Evolutionary conservation across 2,888 invertebrate species (phyloP).

Genomic region (Melikaiella ostensackeni): DNA sequence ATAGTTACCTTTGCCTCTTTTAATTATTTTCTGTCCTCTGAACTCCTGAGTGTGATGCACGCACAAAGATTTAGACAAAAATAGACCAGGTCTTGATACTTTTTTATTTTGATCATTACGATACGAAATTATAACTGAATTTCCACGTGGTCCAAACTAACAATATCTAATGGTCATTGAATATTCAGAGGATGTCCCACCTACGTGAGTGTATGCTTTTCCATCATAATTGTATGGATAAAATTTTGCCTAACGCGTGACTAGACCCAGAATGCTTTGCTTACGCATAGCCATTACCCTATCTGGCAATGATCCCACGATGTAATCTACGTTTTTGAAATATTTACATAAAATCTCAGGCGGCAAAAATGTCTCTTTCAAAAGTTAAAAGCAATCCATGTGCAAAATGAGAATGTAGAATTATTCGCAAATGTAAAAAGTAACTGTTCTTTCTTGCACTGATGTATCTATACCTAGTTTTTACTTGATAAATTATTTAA

Average conservation of each 20-base stretch:
- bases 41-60: not conserved
- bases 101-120: not conserved
- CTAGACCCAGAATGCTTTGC: constrained; percentile 39
- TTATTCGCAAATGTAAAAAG: constrained; percentile 32
- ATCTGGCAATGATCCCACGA: constrained; percentile 35
- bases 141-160: constrained; percentile 29
- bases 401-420: constrained; percentile 27
- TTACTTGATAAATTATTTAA: too few relatives aligned
- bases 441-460: constrained; percentile 25
- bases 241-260: constrained; percentile 39
- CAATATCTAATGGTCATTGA: constrained; percentile 15
- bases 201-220: constrained; percentile 38
- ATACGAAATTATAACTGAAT: constrained; percentile 10
- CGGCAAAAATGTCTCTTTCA: constrained; percentile 30
- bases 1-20: not conserved
- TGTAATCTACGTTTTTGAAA: constrained; percentile 22
- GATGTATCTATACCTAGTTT: not conserved
- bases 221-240: constrained; percentile 38
- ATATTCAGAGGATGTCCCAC: constrained; percentile 29
- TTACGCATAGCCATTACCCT: constrained; percentile 36
- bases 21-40: not conserved
- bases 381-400: constrained; percentile 29
- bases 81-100: not conserved
- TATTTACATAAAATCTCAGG: constrained; percentile 31
- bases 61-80: not conserved